These are phyloP conservation scores for Urophycis tenuis DNA, from an alignment of 2,797 vertebrate genomes.

Conservation along the genomic window DNA sequence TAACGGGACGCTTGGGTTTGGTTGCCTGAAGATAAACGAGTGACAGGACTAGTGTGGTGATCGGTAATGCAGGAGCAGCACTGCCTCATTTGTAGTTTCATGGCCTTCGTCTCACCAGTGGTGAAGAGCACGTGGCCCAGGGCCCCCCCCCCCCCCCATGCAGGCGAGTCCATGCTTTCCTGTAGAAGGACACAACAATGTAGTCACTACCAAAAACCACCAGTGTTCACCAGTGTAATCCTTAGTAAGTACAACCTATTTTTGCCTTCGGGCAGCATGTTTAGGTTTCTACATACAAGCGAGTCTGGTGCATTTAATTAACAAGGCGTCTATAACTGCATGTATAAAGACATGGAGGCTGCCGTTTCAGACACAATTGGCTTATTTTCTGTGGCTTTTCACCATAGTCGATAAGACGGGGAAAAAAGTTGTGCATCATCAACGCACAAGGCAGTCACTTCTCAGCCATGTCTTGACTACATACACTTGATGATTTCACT, in stretches of 20 bases:
- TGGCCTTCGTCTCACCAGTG: background rate
- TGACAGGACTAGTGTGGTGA: background rate
- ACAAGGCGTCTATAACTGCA: background rate
- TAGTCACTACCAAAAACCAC: no score
- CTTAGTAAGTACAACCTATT: no score
- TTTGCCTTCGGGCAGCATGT: no score
- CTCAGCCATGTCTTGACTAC: no score
- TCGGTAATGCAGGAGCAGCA: background rate
- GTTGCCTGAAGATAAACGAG: no score
- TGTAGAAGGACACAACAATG: no score
- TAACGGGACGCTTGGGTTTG: no score
- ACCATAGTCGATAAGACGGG: slow-evolving; percentile 73
- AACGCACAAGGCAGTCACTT: slow-evolving; percentile 34
- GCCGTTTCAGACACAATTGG: slow-evolving; percentile 67
- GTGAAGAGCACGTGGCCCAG: no score
- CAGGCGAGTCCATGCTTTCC: no score
- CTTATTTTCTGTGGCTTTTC: slow-evolving; percentile 58
- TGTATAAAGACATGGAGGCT: background rate
- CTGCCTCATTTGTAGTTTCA: background rate
- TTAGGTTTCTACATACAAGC: background rate
- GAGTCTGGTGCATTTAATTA: background rate
- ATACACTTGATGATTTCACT: no score
- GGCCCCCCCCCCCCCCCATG: no score
- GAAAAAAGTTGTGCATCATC: slow-evolving; percentile 75
- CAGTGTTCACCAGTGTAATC: no score